Base-by-base conservation (phyloP, 2,113 vertebrate genomes). In the Tragelaphus scriptus region DNA sequence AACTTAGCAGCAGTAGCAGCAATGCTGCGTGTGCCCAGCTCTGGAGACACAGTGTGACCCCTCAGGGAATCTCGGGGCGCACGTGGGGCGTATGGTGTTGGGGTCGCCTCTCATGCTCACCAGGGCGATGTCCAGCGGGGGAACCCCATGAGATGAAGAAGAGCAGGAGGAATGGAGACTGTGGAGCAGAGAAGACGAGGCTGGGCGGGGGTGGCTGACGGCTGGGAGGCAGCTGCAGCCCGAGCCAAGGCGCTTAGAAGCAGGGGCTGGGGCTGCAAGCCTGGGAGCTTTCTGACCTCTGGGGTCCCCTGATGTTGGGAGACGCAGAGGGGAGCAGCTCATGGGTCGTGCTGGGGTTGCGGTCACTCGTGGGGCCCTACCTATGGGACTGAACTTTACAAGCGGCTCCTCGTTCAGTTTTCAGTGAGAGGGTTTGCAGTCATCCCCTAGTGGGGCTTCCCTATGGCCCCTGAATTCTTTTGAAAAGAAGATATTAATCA, bases 61-160 rank as follows among this genome's bases (percentile, higher is more conserved):
- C 17, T 47, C 9, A 17, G 36, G 25, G 51, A 56, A 47, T 9
- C 0, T 0, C 7, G 17, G n/a, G 63, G 55, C 0, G 6, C 0
- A 8, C 32, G 56, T 21, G 26, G 51, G 88, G 90, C 80, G 30
- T 28, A 10, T 25, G 17, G 36, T 51, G 17, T 75, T 25, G 26
- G 47, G 88, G 59, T 36, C n/a, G 10, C 53, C 71, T 87, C 25
- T 75, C 49, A 10, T 14, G 75, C 63, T 90, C 16, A 5, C n/a
- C 44, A 56, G 71, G 80, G 30, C 30, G 40, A 44, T 12, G 16
- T 4, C 6, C 25, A 36, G 85, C 2, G 17, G 88, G 61, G 17
- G 86, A 71, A 4, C 12, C 26, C 30, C 16, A 21, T 7, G 65
- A 44, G 53, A 5, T 2, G 71, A 53, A 71, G 55, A 14, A 1